Evolutionary conservation across 2,113 vertebrate species (phyloP).

Genomic region (Grammomys surdaster): DNA sequence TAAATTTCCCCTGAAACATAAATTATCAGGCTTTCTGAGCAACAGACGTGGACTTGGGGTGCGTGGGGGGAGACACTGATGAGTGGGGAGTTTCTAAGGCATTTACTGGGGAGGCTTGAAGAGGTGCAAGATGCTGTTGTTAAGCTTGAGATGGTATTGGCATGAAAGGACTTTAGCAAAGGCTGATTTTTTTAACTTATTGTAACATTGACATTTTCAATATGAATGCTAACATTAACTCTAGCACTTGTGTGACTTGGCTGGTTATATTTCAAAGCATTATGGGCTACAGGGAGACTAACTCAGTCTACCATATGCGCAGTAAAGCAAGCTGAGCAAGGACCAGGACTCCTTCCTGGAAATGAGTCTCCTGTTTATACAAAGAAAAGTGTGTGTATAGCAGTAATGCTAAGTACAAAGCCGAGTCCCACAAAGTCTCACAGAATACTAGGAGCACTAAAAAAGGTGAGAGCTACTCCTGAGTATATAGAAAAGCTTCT

Average conservation of each 20-base stretch:
- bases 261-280: conserved; percentile 16
- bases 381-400: not conserved
- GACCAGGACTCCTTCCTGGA: not conserved
- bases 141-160: not conserved
- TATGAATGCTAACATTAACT: not conserved
- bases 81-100: not conserved
- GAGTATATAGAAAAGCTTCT: not conserved
- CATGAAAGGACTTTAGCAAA: not conserved
- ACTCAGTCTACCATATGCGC: not conserved
- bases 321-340: not conserved
- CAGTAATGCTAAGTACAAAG: not conserved
- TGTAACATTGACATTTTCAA: conserved; percentile 21
- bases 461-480: not conserved
- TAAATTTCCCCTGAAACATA: not conserved
- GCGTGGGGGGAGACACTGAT: not conserved
- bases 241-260: not conserved
- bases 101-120: not conserved
- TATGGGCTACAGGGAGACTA: not conserved
- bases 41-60: not conserved
- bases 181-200: not conserved
- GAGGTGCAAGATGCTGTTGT: not conserved
- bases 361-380: not conserved
- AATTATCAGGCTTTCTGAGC: not conserved
- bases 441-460: not conserved
- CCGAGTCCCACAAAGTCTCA: not conserved